phyloP scores from a whole-genome alignment of 2,888 invertebrate genomes.

The Phengaris arion region DNA sequence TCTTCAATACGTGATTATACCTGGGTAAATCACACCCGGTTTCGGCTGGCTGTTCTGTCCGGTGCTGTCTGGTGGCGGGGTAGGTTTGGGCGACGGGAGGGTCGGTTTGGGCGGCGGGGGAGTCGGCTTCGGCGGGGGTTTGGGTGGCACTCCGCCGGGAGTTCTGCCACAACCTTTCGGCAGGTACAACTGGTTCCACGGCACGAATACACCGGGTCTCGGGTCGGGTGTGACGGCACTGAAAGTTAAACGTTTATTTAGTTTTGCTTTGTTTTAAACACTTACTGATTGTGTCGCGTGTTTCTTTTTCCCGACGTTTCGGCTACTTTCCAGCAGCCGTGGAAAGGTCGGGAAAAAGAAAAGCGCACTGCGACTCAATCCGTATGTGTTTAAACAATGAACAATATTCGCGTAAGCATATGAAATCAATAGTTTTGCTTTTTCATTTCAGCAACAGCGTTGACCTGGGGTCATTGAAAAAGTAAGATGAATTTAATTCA shows the following conservation, averaged over 20 bases:
- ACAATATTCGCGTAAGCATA: no score
- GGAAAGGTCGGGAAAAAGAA: no score
- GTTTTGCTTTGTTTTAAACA: neutral
- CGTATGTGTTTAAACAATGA: no score
- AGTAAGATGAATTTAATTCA: neutral
- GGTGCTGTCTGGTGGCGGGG: constrained; percentile 56
- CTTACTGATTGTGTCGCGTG: no score
- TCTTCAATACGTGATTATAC: constrained; percentile 33
- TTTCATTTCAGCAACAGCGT: neutral
- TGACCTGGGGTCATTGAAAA: no score
- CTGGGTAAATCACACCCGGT: constrained; percentile 57
- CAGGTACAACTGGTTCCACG: constrained; percentile 85
- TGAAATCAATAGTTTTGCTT: neutral
- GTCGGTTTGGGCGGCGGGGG: constrained; percentile 49
- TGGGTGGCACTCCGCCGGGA: constrained; percentile 66
- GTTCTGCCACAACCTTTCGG: constrained; percentile 85
- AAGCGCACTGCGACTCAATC: no score
- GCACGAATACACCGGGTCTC: constrained; percentile 55
- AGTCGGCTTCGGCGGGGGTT: constrained; percentile 58
- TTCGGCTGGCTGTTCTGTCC: constrained; percentile 63
- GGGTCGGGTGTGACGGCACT: constrained; percentile 40
- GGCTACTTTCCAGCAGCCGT: no score
- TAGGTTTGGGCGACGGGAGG: constrained; percentile 47
- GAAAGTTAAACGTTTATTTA: constrained; percentile 29
- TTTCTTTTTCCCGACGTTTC: no score